Evolutionary conservation across 2,888 invertebrate genomes (phyloP).

Genomic region (Phragmatobia fuliginosa): DNA sequence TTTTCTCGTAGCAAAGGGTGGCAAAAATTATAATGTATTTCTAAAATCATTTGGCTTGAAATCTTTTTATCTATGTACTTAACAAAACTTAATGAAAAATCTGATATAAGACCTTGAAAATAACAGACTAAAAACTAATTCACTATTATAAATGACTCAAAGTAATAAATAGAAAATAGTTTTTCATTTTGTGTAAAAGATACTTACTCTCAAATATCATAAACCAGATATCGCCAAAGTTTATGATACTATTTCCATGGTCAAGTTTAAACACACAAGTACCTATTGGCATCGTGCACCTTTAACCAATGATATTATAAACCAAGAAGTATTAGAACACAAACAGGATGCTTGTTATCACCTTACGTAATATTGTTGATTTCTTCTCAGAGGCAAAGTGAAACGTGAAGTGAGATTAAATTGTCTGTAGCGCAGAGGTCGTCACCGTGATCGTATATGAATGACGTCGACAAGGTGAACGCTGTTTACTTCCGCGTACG

Average conservation of each 20-base stretch:
- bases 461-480: slow-evolving; percentile 55
- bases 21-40: not conserved
- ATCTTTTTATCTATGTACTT: not conserved
- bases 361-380: slow-evolving; percentile 35
- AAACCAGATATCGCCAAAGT: not conserved
- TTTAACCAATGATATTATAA: slow-evolving; percentile 4
- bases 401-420: slow-evolving; percentile 40
- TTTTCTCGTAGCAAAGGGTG: not conserved
- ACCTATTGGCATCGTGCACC: not conserved
- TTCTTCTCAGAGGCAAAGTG: slow-evolving; percentile 39
- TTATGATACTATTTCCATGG: slow-evolving; percentile 31
- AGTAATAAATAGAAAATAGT: too few relatives aligned
- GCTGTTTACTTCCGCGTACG: slow-evolving; percentile 57
- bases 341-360: slow-evolving; percentile 25
- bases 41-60: not conserved
- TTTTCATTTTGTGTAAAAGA: not conserved
- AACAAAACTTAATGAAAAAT: too few relatives aligned
- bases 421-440: slow-evolving; percentile 37
- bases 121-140: not conserved
- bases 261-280: slow-evolving; percentile 37
- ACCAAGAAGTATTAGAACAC: slow-evolving; percentile 8
- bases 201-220: not conserved
- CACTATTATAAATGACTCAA: not conserved
- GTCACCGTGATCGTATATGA: slow-evolving; percentile 30
- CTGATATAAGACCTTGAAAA: too few relatives aligned